Conservation (phyloP, 2,888 invertebrate genomes). For the Abrostola tripartita region DNA sequence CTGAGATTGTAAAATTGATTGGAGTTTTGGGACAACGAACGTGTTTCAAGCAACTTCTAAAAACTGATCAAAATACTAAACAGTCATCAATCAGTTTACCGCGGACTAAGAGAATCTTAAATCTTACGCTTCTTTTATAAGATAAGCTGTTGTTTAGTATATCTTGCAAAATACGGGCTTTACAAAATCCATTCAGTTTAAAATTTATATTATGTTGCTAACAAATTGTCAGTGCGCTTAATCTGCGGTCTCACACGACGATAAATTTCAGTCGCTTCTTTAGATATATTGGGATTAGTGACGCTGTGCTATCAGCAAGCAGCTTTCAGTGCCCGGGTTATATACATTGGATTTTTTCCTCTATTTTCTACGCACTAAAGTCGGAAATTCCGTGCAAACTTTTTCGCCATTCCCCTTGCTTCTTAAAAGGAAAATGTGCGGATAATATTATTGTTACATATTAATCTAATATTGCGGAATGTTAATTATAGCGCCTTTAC, state of each 20-base stretch:
- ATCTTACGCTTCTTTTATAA: conserved; percentile 28
- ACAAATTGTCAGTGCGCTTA: conserved; percentile 59
- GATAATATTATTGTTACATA: conserved; percentile 44
- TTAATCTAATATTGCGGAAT: conserved; percentile 44
- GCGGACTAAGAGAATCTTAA: conserved; percentile 27
- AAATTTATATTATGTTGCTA: conserved; percentile 59
- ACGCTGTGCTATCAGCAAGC: conserved; percentile 59
- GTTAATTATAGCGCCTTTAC: conserved; percentile 44
- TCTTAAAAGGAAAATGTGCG: conserved; percentile 40
- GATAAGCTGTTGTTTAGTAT: conserved; percentile 29
- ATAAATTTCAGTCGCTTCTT: conserved; percentile 65
- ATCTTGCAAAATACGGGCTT: conserved; percentile 19
- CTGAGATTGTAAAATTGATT: conserved; percentile 50
- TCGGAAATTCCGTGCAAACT: conserved; percentile 22
- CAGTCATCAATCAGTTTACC: conserved; percentile 52
- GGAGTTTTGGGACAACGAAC: conserved; percentile 46
- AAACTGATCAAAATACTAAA: conserved; percentile 40
- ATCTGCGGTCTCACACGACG: conserved; percentile 62
- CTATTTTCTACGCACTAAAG: conserved; percentile 38
- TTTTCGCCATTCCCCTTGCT: conserved; percentile 13
- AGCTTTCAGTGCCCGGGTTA: conserved; percentile 41
- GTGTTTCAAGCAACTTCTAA: conserved; percentile 41
- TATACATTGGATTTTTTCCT: conserved; percentile 35
- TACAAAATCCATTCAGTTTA: conserved; percentile 46
- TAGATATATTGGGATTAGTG: conserved; percentile 68